Base-by-base conservation (phyloP, 2,888 invertebrate species). In the Timandra comae region DNA sequence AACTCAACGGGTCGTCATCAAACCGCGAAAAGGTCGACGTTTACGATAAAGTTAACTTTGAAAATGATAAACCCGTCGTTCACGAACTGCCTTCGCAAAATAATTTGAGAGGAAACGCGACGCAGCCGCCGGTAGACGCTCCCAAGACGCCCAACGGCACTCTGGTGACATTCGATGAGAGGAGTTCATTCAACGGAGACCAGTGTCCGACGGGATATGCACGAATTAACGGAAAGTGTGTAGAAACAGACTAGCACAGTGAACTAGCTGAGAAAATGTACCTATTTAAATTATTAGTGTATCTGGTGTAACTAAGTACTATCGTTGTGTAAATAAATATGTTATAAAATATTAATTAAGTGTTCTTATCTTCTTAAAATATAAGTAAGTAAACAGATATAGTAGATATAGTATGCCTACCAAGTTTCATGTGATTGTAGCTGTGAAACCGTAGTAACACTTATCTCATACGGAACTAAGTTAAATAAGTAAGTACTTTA, bases 161-260 rank as follows among this genome's bases (percentile, higher is more conserved):
- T 2, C 48, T 43, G 35, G 48, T 69, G 7, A 52, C 49, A 21
- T 29, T 74, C 2, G 66, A 57, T 34, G 64, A 69, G 21, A 49
- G 76, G 19, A 52, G 71, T 3, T 60, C 60, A 2, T 76, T 78
- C 36, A 56, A 49, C 7, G 78, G 66, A 2, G 72, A 75, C 32
- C 47, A 51, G 10, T 78, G 78, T 37, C 66, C 77, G 0, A 49
- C 58, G 0, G 76, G 72, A 3, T 58, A 49, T 11, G 56, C 59
- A 3, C 68, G 49, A 48, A 41, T 75, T n/a, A 63, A 69, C 33
- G 75, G 62, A 8, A 49, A 55, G 38, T 77, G 77, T 50, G 63
- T 70, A 6, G 42, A 49, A 29, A 43, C 41, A 12, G 66, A 67
- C 31, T 52, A 52, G 43, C 30, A 13, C 23, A n/a, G n/a, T n/a